Conservation (phyloP, 2,113 vertebrate species). For the Callocephalon fimbriatum region DNA sequence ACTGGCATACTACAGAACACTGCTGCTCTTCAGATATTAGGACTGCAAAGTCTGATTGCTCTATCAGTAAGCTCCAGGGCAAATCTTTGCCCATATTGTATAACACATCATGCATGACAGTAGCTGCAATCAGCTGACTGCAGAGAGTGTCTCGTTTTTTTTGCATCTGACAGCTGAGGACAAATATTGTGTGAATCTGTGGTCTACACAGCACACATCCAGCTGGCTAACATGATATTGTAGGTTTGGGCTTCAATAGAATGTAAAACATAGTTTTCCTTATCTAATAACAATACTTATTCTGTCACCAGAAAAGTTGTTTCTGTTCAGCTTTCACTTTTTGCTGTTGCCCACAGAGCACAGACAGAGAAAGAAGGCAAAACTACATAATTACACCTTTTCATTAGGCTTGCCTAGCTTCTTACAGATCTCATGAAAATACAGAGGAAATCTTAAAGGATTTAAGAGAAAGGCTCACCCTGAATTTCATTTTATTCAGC, state of each 20-base stretch:
- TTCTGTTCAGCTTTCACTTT: background rate
- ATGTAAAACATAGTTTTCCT: background rate
- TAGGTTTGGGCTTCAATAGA: background rate
- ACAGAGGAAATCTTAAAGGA: background rate
- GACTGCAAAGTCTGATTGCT: background rate
- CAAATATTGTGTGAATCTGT: background rate
- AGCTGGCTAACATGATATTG: background rate
- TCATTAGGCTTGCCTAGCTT: background rate
- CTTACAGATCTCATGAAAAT: background rate
- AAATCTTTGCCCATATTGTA: background rate
- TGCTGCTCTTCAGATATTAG: background rate
- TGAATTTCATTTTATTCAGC: background rate
- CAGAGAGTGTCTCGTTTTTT: background rate
- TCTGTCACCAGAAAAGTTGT: background rate
- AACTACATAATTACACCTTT: background rate
- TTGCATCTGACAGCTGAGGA: background rate
- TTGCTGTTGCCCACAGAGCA: background rate
- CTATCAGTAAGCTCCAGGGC: background rate
- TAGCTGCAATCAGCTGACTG: background rate
- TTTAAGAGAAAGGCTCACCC: background rate
- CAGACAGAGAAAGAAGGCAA: background rate
- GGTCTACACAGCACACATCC: background rate
- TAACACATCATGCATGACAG: background rate
- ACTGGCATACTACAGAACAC: background rate
- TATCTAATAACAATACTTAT: background rate